phyloP scores from a whole-genome alignment of 2,888 invertebrate species.

The Metopia argyrocephala region DNA sequence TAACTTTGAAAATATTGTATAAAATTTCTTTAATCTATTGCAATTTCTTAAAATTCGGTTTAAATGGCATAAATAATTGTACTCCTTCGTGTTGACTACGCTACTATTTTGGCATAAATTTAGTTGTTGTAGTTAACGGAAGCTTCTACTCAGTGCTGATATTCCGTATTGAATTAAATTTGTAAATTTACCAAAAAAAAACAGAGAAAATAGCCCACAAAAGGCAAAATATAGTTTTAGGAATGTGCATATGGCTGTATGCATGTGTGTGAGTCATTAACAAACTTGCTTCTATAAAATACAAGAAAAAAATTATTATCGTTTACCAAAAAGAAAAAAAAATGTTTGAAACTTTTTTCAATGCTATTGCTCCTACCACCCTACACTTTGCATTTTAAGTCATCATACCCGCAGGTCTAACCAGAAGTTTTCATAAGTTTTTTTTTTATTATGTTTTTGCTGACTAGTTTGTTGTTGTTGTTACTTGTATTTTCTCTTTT shows the following conservation, averaged over 20 bases:
- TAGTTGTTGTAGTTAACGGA: constrained; percentile 71
- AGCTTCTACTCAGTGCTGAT: constrained; percentile 73
- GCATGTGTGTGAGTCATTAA: not conserved
- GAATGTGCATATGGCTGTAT: not conserved
- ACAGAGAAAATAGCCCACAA: constrained; percentile 41
- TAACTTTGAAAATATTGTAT: too few relatives aligned
- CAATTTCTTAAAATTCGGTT: too few relatives aligned
- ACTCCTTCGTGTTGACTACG: not conserved
- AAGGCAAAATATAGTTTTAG: constrained; percentile 13
- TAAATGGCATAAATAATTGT: not conserved
- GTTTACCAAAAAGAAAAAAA: not conserved
- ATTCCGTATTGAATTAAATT: constrained; percentile 77
- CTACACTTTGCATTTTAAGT: not conserved
- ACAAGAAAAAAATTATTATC: too few relatives aligned
- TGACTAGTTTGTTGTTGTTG: not conserved
- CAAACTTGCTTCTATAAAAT: constrained; percentile 39
- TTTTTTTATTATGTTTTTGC: constrained; percentile 2
- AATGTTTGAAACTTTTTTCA: constrained; percentile 12
- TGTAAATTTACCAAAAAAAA: constrained; percentile 70
- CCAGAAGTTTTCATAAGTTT: constrained; percentile 31
- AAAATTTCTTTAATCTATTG: too few relatives aligned
- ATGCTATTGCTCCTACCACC: not conserved
- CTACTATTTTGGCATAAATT: not conserved
- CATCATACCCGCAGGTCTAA: constrained; percentile 28
- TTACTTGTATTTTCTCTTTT: too few relatives aligned